phyloP scores from a whole-genome alignment of 2,113 vertebrate genomes.

The Tetrao urogallus region DNA sequence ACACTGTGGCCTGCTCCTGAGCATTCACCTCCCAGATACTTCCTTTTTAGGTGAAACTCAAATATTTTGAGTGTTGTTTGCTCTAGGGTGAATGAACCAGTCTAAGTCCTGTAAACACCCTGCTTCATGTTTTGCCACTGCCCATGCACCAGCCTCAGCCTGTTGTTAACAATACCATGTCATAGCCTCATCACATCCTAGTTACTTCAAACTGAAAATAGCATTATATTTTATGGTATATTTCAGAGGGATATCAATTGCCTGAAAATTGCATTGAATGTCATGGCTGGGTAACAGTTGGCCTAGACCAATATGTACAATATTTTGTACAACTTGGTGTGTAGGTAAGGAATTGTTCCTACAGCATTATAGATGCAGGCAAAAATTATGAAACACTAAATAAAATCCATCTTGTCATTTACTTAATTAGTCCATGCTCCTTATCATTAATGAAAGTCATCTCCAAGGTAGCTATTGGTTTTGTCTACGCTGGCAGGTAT shows the following conservation, averaged over 20 bases:
- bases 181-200: not conserved
- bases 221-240: not conserved
- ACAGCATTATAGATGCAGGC: not conserved
- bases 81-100: not conserved
- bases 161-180: not conserved
- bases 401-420: not conserved
- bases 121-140: not conserved
- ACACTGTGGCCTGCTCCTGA: not conserved
- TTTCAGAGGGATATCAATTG: not conserved
- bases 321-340: not conserved
- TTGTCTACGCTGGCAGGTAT: not conserved
- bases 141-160: not conserved
- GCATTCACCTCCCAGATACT: not conserved
- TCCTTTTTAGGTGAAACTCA: not conserved
- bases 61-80: not conserved
- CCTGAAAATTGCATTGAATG: not conserved
- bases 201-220: not conserved
- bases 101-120: not conserved
- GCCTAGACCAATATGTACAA: not conserved
- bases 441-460: not conserved
- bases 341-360: not conserved
- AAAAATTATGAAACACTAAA: not conserved
- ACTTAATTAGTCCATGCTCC: not conserved
- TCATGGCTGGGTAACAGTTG: not conserved
- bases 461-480: not conserved